Evolutionary conservation across 2,888 invertebrate genomes (phyloP).

Genomic region (Protophormia terraenovae): DNA sequence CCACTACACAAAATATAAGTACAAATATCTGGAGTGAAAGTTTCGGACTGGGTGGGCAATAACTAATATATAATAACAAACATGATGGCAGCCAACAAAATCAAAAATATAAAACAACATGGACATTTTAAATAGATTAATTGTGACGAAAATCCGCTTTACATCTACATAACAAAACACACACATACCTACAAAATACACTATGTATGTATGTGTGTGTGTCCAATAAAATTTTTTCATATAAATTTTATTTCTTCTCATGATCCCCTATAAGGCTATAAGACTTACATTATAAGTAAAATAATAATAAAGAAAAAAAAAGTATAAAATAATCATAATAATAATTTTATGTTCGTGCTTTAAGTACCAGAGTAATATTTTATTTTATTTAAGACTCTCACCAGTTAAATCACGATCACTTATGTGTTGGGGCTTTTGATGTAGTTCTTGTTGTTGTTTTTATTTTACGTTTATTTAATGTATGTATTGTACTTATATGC

Average conservation of each 20-base stretch:
- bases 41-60: conserved; percentile 57
- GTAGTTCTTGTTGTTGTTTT: background rate
- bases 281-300: background rate
- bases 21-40: conserved; percentile 55
- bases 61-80: background rate
- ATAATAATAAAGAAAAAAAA: background rate
- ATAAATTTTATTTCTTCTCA: conserved; percentile 53
- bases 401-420: conserved; percentile 69
- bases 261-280: conserved; percentile 48
- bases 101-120: conserved; percentile 30
- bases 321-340: conserved; percentile 45
- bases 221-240: background rate
- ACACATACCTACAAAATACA: background rate
- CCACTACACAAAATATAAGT: background rate
- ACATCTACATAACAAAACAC: conserved; percentile 26
- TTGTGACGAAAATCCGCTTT: conserved; percentile 65
- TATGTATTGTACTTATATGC: conserved; percentile 45
- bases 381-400: conserved; percentile 67
- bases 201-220: too few species aligned
- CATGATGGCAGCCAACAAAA: conserved; percentile 11
- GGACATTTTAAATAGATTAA: conserved; percentile 65
- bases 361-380: conserved; percentile 64
- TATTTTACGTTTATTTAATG: conserved; percentile 7
- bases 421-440: conserved; percentile 6
- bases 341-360: conserved; percentile 67